Base-by-base conservation (phyloP, 2,797 vertebrate genomes). In the Parauchenoglanis punctatus region DNA sequence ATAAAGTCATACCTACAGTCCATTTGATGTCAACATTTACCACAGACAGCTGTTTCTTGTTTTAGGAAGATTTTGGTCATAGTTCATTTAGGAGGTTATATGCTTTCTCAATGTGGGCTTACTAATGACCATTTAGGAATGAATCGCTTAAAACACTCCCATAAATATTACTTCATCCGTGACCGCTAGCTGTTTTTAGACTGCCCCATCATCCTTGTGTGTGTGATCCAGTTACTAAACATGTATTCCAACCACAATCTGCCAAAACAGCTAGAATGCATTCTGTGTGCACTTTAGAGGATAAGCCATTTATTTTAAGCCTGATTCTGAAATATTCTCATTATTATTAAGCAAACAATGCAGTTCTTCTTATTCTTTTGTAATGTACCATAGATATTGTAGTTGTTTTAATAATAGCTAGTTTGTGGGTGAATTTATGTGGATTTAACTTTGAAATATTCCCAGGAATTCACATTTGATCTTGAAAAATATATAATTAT, bases 171-270 rank as follows among this genome's bases (percentile, higher is more conserved):
- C 54, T 35, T 23, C 67, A 49, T 73, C 78, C 72, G 40, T 58
- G 49, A 61, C 25, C 54, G 18, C 13, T 31, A 49, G 15, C 49
- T 70, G 61, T 70, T 40, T 81, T 81, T 80, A 75, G 85, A 70
- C 65, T 44, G 25, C 65, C 58, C 20, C 56, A 68, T 56, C 40
- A 49, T 81, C 13, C 59, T n/a, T 67, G 61, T 67, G 40, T 44
- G 58, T 65, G 44, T 18, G 81, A 82, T 49, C 54, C 52, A 59
- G 52, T 81, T 58, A 28, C 65, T 68, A 86, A 70, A 86, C 78
- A 61, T 73, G 56, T 35, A 20, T 46, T 40, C 56, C 25, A 28
- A 73, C 65, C 65, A 31, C 85, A 68, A 63, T 25, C 11, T 67
- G 25, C 54, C 35, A 63, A 76, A 78, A 52, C 44, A 56, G 44